Base-by-base conservation (phyloP, 2,888 invertebrate genomes). In the Callosobruchus maculatus region DNA sequence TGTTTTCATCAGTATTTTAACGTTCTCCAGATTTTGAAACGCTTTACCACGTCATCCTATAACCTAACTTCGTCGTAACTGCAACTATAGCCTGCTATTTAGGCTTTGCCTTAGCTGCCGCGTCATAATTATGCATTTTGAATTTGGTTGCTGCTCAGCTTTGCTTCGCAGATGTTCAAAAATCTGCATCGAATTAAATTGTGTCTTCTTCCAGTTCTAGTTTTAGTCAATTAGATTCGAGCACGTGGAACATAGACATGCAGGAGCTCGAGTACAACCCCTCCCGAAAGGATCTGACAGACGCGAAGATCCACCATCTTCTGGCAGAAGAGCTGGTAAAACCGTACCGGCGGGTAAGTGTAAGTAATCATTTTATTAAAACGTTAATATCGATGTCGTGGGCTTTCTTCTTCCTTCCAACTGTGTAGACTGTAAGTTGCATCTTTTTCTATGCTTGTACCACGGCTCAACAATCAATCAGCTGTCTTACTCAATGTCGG, bases 261-360 rank as follows among this genome's bases (percentile, higher is more conserved):
- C 96, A 96, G 86, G 97, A 97, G 84, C 87, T 97, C 84, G 96
- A 97, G 84, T 97, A 97, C 85, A 95, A 95, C 89, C 96, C 96
- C 72, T 95, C 95, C 74, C 94, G 94, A 85, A 97, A 96, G 87
- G 97, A 97, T 88, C 88, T 97, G 75, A 97, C 96, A 0, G 97
- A 97, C 86, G 96, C 96, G n/a, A 94, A 93, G 86, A 96, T 97
- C 80, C 97, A 97, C 87, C 97, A 97, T 87, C 90, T 98, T 70
- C 89, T 97, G 68, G 95, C 95, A 2, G 96, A 96, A 87, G 96
- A 96, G 86, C 88, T 96, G 68, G 93, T 93, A 87, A 95, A 96
- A 87, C 96, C 97, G 9, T 94, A 95, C 83, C 91, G 94, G 89
- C 90, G 95, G 88, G 95, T 95, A 90, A 89, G 92, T 86, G 49